Base-by-base conservation (phyloP, 2,888 invertebrate species). In the Drosophila helvetica region DNA sequence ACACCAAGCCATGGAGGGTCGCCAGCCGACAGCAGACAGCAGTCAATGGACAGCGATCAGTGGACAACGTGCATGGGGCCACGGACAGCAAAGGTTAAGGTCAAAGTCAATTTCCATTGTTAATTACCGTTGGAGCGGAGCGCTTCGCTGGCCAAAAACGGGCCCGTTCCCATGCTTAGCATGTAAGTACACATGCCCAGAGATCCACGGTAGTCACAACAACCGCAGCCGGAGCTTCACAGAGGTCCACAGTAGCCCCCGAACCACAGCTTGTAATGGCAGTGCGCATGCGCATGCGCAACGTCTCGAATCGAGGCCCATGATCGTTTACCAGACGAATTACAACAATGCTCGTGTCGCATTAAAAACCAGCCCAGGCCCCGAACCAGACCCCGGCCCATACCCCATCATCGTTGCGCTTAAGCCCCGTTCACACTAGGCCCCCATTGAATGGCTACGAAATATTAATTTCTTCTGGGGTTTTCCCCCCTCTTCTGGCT, bases 31-130 rank as follows among this genome's bases (percentile, higher is more conserved):
- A 22, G 18, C 22, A 7, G 15, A 25, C 48, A n/a, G 33, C 69
- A 69, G 66, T 65, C 63, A 64, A 55, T 53, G 78, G 77, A 59
- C 22, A 22, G n/a, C n/a, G n/a, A n/a, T 22, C 74, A 52, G 12
- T 4, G 27, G 25, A 38, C 52, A 54, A 1, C 15, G 43, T 25
- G 57, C 70, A 53, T 7, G 12, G 45, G 46, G 30, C 71, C 43
- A 3, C 62, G 69, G 60, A 68, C 51, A 57, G 45, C 72, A 72
- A 81, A 85, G 89, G 86, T 86, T 87, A 86, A 86, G 86, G 86
- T 86, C 86, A 86, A 89, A 90, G 90, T 89, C 90, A 88, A 79
- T 88, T 86, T 80, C 77, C 61, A 72, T 77, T 77, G 78, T 76
- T 86, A 89, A 90, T 89, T 88, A 78, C 79, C 68, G 68, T 71